Evolutionary conservation across 2,888 invertebrate genomes (phyloP).

Genomic region (Eupithecia exiguata): DNA sequence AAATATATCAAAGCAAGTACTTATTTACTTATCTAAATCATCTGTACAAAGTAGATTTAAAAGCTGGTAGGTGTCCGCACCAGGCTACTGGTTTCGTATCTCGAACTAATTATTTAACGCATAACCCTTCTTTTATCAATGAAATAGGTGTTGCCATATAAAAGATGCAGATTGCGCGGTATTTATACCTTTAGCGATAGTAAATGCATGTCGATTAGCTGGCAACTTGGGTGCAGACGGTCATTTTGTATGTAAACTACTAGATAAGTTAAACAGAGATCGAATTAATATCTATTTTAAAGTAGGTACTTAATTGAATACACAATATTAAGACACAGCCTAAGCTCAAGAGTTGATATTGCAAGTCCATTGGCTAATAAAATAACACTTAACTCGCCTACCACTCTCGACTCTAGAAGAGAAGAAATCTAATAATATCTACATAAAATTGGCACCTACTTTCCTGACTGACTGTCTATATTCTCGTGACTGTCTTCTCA

Average conservation of each 20-base stretch:
- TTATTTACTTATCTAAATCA: constrained; percentile 4
- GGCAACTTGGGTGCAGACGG: constrained; percentile 44
- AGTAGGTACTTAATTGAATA: not conserved
- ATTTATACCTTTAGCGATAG: constrained; percentile 33
- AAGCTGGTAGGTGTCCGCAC: not conserved
- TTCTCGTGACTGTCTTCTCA: not conserved
- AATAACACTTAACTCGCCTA: not conserved
- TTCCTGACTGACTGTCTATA: not conserved
- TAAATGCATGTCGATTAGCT: constrained; percentile 64
- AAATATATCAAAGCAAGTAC: too few species aligned
- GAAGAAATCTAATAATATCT: not conserved
- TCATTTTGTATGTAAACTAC: constrained; percentile 34
- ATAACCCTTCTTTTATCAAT: constrained; percentile 36
- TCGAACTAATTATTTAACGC: constrained; percentile 36
- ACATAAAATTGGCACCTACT: not conserved
- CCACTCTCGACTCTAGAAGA: not conserved
- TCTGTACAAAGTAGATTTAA: constrained; percentile 1
- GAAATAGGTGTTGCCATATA: constrained; percentile 40
- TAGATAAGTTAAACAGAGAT: constrained; percentile 19
- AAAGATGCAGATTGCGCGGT: constrained; percentile 30
- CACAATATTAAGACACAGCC: not conserved
- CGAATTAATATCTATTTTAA: constrained; percentile 8
- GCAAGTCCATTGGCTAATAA: constrained; percentile 1
- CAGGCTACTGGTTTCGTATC: constrained; percentile 34
- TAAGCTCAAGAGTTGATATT: not conserved